Evolutionary conservation across 1,140 invertebrate genomes (phyloP).

Genomic region (Plectus sambesii): DNA sequence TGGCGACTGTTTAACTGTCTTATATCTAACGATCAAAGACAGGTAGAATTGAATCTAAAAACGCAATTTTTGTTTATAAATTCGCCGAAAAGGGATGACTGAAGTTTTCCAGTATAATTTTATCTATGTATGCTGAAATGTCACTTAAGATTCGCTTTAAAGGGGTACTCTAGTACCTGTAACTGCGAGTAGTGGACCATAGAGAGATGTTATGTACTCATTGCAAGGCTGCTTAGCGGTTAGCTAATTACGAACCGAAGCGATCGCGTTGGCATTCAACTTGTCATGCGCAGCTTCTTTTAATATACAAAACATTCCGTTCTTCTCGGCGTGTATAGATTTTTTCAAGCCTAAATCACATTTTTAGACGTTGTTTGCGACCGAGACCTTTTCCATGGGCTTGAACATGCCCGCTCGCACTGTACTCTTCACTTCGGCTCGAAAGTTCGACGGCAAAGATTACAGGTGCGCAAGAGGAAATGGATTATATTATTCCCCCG

Average conservation of each 20-base stretch:
- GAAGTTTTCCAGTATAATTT: background rate
- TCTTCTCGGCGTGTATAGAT: no score
- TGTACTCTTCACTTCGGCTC: conserved; percentile 82
- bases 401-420: conserved; percentile 99
- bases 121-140: background rate
- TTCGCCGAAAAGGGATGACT: no score
- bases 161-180: no score
- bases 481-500: conserved; percentile 12
- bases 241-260: no score
- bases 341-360: background rate
- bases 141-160: no score
- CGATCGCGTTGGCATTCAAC: no score
- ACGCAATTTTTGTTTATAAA: no score
- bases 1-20: background rate
- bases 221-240: no score
- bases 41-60: conserved; percentile 3
- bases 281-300: no score
- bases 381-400: conserved; percentile 99
- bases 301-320: no score
- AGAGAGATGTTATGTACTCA: no score
- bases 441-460: conserved; percentile 97
- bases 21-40: conserved; percentile 8
- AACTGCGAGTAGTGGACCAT: no score
- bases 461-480: conserved; percentile 58
- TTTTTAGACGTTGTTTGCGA: conserved; percentile 76